Conservation (phyloP, 2,888 invertebrate species). For the Ptychoptera contaminata region DNA sequence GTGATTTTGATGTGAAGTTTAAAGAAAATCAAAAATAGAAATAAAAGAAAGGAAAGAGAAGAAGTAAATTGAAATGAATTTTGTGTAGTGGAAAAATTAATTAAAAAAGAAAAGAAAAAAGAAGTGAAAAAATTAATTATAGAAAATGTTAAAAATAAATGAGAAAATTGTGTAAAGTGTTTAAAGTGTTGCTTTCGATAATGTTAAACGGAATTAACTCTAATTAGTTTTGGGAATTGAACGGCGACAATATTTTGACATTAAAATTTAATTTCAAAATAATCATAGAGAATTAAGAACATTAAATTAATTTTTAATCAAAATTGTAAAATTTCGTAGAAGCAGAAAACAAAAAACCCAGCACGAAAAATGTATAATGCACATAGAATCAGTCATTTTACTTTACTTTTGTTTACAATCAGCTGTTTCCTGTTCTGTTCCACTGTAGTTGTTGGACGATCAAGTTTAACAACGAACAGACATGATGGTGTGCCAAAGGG, state of each 20-base stretch:
- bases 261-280: no score
- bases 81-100: neutral
- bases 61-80: neutral
- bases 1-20: neutral
- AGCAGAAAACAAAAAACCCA: neutral
- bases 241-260: no score
- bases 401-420: slow-evolving; percentile 1
- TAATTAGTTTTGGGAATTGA: no score
- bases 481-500: slow-evolving; percentile 44
- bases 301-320: neutral
- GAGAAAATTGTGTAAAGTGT: neutral
- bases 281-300: no score
- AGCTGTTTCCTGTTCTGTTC: neutral
- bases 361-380: neutral
- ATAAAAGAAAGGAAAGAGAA: neutral
- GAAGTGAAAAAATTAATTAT: neutral
- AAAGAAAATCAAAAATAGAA: slow-evolving; percentile 1
- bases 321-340: neutral
- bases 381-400: no score
- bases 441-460: neutral
- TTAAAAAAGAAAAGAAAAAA: neutral
- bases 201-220: no score
- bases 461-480: neutral
- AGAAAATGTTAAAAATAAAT: neutral
- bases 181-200: no score